Conservation (phyloP, 2,113 vertebrate species). For the Narcine bancroftii region DNA sequence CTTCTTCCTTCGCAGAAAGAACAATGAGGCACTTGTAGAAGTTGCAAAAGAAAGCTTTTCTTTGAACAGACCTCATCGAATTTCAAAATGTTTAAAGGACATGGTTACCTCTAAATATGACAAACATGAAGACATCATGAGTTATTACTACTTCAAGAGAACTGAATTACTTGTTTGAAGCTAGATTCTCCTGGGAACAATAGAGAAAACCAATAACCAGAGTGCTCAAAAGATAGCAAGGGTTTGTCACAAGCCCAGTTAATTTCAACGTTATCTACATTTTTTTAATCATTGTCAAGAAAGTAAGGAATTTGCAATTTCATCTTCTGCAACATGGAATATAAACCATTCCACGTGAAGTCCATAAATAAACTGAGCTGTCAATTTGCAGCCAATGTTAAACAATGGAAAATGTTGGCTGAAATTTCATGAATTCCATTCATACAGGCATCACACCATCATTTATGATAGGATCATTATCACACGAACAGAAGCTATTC, state of each 20-base stretch:
- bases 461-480: background rate
- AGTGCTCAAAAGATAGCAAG: too few relatives aligned
- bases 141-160: background rate
- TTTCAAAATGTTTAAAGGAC: background rate
- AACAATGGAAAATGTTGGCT: background rate
- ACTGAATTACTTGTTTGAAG: background rate
- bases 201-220: slow-evolving; percentile 10
- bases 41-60: background rate
- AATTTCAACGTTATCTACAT: background rate
- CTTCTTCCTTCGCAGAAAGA: background rate
- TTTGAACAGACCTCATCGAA: background rate
- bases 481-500: too few relatives aligned
- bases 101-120: background rate
- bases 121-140: background rate
- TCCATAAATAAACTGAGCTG: background rate
- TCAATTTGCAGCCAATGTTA: background rate
- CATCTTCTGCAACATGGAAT: background rate
- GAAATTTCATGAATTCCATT: background rate
- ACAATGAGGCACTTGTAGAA: background rate
- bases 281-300: slow-evolving; percentile 4
- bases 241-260: background rate
- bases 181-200: background rate
- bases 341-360: background rate
- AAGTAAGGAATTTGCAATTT: slow-evolving; percentile 5
- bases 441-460: background rate